Base-by-base conservation (phyloP, 1,140 invertebrate species). In the Drosophila ogumai region DNA sequence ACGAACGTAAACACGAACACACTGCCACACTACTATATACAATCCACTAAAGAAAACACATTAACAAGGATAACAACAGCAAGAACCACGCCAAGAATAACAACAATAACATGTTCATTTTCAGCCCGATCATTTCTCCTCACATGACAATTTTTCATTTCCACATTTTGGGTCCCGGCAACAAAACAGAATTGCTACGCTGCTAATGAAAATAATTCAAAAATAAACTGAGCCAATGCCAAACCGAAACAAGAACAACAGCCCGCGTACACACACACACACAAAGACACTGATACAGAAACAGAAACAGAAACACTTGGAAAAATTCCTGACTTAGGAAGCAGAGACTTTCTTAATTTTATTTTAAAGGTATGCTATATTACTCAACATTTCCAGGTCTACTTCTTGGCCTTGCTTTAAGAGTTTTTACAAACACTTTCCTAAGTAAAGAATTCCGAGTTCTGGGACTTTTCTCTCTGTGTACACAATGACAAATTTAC, bases 181-280 rank as follows among this genome's bases (percentile, higher is more conserved):
- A 57, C 49, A 73, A 52, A 60, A 73, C 40, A 73, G 32, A 52
- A 74, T 44, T 31, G 43, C 65, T 49, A 43, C 56, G 65, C 56
- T 69, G 56, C 52, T 67, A 69, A 78, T 57, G 50, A 69, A 78
- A 78, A 77, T 63, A 78, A 78, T 78, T 68, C 66, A 50, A 72
- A 79, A 71, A 77, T 78, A 78, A 78, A 78, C 75, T 77, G 57
- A 78, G 65, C 57, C 74, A 78, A 69, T 77, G 75, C 75, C 65
- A 77, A 78, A 72, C 75, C 65, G 75, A 77, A 77, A 79, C 75
- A 72, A 79, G 75, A 79, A 79, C 54, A 79, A 79, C 75, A 77
- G 76, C 52, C 41, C 61, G 74, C 55, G 75, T 56, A 68, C 64
- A 77, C 63, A 77, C 44, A 58, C 44, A 55, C 32, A 67, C 32